Evolutionary conservation across 2,888 invertebrate species (phyloP).

Genomic region (Leptinotarsa peninsularis): DNA sequence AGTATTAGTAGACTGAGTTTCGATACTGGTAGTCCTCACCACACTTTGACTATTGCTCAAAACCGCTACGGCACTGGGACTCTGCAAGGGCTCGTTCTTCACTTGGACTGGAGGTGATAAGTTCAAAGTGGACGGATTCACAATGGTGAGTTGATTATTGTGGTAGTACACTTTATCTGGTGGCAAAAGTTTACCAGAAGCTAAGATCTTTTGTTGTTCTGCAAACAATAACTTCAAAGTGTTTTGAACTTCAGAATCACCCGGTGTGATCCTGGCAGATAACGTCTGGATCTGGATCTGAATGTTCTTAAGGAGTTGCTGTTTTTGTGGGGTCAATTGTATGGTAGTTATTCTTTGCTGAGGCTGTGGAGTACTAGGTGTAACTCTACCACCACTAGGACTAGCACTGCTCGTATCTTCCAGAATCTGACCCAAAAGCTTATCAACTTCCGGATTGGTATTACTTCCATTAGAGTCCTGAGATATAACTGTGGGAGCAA

Average conservation of each 20-base stretch:
- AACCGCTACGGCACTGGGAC: constrained; percentile 39
- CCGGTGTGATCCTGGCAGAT: constrained; percentile 68
- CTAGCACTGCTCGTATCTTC: constrained; percentile 55
- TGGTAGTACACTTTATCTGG: constrained; percentile 68
- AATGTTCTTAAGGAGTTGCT: constrained; percentile 73
- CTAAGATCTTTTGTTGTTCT: constrained; percentile 79
- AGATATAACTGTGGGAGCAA: constrained; percentile 48
- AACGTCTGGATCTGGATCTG: constrained; percentile 78
- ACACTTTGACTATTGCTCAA: constrained; percentile 44
- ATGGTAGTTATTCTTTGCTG: constrained; percentile 77
- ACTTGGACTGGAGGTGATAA: constrained; percentile 50
- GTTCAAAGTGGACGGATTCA: constrained; percentile 62
- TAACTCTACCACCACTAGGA: constrained; percentile 35
- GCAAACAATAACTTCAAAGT: constrained; percentile 69
- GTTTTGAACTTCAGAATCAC: constrained; percentile 62
- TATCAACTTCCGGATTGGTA: constrained; percentile 61
- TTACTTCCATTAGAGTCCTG: constrained; percentile 50
- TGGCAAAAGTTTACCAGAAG: constrained; percentile 77
- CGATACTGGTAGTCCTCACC: constrained; percentile 43
- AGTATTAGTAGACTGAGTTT: constrained; percentile 43
- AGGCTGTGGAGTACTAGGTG: constrained; percentile 34
- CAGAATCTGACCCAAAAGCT: constrained; percentile 62
- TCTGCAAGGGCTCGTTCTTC: constrained; percentile 52
- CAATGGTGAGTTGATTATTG: constrained; percentile 67
- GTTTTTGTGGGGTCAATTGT: constrained; percentile 80